Evolutionary conservation across 2,888 invertebrate species (phyloP).

Genomic region (Drosophila yooni): DNA sequence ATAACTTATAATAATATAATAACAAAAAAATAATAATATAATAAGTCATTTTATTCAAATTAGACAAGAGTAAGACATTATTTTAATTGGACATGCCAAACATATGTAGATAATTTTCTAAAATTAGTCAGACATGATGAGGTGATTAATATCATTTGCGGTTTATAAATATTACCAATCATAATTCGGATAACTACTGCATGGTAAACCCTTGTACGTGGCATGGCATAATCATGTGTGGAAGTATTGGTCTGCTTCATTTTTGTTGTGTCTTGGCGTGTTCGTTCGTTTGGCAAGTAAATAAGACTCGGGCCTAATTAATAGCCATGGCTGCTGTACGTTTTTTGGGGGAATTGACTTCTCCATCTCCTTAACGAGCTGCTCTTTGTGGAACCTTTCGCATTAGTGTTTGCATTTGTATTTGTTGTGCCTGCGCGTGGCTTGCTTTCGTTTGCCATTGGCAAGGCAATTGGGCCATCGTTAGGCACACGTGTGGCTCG

Average conservation of each 20-base stretch:
- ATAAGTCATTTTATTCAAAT: neutral
- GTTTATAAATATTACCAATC: conserved; percentile 9
- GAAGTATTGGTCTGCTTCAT: conserved; percentile 7
- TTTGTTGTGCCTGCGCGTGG: conserved; percentile 42
- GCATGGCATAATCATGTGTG: conserved; percentile 27
- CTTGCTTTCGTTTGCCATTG: conserved; percentile 53
- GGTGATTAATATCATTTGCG: neutral
- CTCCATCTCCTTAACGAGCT: conserved; percentile 28
- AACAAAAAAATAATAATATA: neutral
- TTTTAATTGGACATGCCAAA: neutral
- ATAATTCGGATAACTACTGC: conserved; percentile 18
- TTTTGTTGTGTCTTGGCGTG: conserved; percentile 16
- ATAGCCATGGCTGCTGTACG: conserved; percentile 21
- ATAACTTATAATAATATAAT: neutral
- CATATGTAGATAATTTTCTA: neutral
- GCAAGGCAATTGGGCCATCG: conserved; percentile 72
- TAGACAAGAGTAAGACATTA: neutral
- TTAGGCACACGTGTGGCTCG: conserved; percentile 78
- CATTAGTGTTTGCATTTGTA: conserved; percentile 11
- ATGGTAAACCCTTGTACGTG: conserved; percentile 21
- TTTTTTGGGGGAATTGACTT: neutral
- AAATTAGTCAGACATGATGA: neutral
- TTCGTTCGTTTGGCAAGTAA: conserved; percentile 33
- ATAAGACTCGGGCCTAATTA: conserved; percentile 41
- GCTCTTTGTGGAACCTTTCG: conserved; percentile 28